Base-by-base conservation (phyloP, 2,113 vertebrate genomes). In the Odocoileus virginianus region DNA sequence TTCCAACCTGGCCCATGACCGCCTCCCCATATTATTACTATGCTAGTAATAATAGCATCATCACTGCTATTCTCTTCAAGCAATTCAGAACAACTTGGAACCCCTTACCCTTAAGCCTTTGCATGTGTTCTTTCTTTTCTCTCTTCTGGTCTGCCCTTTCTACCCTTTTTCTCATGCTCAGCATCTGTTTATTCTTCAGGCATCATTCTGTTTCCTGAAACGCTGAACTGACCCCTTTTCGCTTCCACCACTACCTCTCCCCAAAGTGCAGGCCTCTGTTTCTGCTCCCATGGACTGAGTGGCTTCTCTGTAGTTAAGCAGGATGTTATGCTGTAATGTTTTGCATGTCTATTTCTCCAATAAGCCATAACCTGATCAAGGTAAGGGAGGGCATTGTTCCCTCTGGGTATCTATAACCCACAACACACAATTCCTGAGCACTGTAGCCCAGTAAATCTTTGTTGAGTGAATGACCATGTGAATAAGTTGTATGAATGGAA, bases 401-500 rank as follows among this genome's bases (percentile, higher is more conserved):
- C 78, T 88, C 16, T 78, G 60, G 64, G 55, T 50, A 64, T 81
- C 57, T 54, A 47, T 71, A 94, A 40, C 61, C 4, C 11, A 54
- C 57, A 89, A 25, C 30, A 40, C 30, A 54, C 58, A 33, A 21
- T 74, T 91, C 28, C 55, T 96, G 45, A 84, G 28, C 19, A 33
- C 6, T 58, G 30, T 50, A 92, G 76, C 71, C 36, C 78, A 67
- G 43, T 89, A 89, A 28, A 87, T 95, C 55, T 95, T 86, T 95
- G 83, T 23, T 81, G 40, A 91, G 52, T 84, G 83, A 89, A 92
- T 89, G 87, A 96, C 91, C 93, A 96, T 86, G 60, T 96, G 91
- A 95, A 84, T 93, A 96, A 91, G 55, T 95, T 67, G 50, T 33
- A 85, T 92, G 95, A 95, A 96, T 86, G 84, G 84, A 90, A 83